Evolutionary conservation across 1,140 invertebrate species (phyloP).

Genomic region (Bombus difficillimus): DNA sequence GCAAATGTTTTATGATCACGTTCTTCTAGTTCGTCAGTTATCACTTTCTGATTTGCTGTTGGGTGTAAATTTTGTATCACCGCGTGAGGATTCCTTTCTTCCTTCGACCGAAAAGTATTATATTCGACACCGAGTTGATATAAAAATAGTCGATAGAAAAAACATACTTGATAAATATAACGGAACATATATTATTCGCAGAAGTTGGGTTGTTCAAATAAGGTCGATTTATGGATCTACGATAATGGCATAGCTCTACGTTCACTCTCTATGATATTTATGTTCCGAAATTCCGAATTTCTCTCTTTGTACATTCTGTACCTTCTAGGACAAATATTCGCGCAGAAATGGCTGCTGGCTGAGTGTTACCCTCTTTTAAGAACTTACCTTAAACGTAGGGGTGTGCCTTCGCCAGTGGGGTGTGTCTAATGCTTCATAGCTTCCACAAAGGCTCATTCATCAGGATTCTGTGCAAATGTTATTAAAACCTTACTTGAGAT

Average conservation of each 20-base stretch:
- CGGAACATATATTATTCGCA: background rate
- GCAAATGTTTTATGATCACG: too few species aligned
- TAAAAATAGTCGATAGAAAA: too few species aligned
- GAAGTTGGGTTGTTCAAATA: background rate
- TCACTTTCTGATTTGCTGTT: too few species aligned
- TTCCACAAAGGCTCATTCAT: background rate
- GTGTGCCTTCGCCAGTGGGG: background rate
- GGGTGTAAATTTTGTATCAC: too few species aligned
- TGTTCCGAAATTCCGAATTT: background rate
- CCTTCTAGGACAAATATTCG: background rate
- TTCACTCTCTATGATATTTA: background rate
- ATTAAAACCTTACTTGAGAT: background rate
- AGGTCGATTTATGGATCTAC: background rate
- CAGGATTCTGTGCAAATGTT: conserved; percentile 4
- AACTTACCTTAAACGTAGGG: background rate
- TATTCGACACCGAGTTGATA: too few species aligned
- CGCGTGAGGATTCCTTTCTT: too few species aligned
- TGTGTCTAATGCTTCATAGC: background rate
- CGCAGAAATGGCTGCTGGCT: background rate
- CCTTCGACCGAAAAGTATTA: too few species aligned
- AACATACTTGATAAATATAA: background rate
- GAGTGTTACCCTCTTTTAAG: too few species aligned
- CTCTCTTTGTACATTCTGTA: background rate
- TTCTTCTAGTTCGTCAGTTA: too few species aligned
- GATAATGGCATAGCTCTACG: background rate